Base-by-base conservation (phyloP, 2,888 invertebrate species). In the Pegoplata infirma region DNA sequence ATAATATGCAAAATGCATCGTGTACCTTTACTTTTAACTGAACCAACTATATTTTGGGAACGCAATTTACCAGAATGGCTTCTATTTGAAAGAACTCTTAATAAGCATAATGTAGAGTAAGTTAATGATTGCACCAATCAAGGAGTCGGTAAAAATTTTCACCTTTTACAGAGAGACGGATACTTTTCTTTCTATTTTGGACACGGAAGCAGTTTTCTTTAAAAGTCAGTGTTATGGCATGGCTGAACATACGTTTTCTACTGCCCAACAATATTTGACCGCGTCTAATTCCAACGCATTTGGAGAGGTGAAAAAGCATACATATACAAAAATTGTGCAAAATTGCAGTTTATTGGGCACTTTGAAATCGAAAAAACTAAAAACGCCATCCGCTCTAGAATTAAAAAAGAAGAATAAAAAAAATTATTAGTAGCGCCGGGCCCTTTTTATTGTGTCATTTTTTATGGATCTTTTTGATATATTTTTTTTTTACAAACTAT, bases 131-230 rank as follows among this genome's bases (percentile, higher is more conserved):
- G 14, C 5, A 64, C 19, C 8, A 21, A 7, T 12, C n/a, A 6
- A 23, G 23, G 10, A n/a, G n/a, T n/a, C n/a, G n/a, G n/a, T n/a
- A n/a, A n/a, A n/a, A n/a, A n/a, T n/a, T n/a, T n/a, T n/a, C n/a
- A n/a, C n/a, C n/a, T n/a, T n/a, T n/a, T 66, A 4, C 19, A 82
- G 82, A 5, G 81, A 81, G 58, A 82, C 77, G 0, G 68, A 74
- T 16, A 36, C 44, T 1, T 81, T 81, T 19, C 32, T 82, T 0
- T 23, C 44, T 2, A 79, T 80, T 21, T 40, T 80, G 16, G 81
- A 82, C 8, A 23, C 56, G 0, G 80, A 82, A 59, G 53, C 80
- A 7, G 58, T 74, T 4, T 36, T 73, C 71, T 47, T 56, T 59
- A 8, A 49, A 63, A n/a, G 7, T 7, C 28, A 64, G 12, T 51